Percentiles rank a stretch among this genome's conserved stretches.
phyloP scores from a whole-genome alignment of 2,888 invertebrate genomes.

The Marasmarcha lunaedactyla region DNA sequence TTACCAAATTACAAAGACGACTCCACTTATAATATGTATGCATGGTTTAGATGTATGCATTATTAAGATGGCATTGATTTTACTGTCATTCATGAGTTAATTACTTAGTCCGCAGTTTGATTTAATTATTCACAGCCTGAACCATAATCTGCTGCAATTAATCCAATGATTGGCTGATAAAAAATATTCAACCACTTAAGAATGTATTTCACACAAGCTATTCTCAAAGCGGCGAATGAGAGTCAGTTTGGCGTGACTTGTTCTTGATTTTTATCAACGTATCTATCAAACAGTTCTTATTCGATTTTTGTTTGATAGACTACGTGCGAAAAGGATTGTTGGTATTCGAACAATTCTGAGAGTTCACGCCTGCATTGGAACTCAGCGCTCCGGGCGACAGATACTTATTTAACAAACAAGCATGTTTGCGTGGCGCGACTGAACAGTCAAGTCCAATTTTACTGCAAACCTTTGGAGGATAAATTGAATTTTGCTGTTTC shows the following conservation, averaged over 20 bases:
- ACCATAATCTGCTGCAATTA: constrained; percentile 34
- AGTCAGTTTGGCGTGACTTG: constrained; percentile 35
- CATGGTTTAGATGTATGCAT: too few relatives aligned
- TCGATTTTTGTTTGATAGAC: constrained; percentile 29
- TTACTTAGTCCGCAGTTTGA: too few relatives aligned
- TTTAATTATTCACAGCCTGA: background rate
- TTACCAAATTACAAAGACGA: too few relatives aligned
- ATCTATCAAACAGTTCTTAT: constrained; percentile 32
- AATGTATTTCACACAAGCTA: constrained; percentile 38
- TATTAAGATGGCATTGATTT: too few relatives aligned
- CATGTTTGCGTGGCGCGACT: constrained; percentile 5
- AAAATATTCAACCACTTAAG: constrained; percentile 33
- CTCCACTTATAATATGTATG: too few relatives aligned
- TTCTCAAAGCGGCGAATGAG: constrained; percentile 34
- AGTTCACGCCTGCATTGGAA: constrained; percentile 15
- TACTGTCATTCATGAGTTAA: too few relatives aligned
- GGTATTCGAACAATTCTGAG: constrained; percentile 21
- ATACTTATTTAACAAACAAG: background rate
- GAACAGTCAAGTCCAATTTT: background rate
- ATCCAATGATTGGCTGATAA: constrained; percentile 25
- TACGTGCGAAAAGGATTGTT: constrained; percentile 31
- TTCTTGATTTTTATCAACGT: constrained; percentile 29
- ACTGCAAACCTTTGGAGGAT: background rate
- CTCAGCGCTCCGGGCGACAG: constrained; percentile 12
- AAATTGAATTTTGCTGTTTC: too few relatives aligned